These are phyloP conservation scores for Diarsia mendica DNA, from an alignment of 2,888 invertebrate species.

Conservation along the genomic window DNA sequence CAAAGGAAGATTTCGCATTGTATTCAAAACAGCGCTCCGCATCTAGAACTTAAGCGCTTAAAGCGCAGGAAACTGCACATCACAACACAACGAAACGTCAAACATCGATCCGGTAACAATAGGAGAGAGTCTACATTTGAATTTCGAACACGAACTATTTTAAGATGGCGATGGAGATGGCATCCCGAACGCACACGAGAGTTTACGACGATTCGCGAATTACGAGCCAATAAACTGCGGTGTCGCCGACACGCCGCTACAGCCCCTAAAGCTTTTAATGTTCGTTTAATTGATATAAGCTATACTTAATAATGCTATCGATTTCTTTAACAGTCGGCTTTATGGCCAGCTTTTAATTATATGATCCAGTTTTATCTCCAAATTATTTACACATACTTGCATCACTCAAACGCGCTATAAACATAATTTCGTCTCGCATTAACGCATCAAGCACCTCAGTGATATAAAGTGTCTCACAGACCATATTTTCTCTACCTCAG, in stretches of 20 bases:
- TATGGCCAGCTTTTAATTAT: conserved; percentile 65
- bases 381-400: conserved; percentile 60
- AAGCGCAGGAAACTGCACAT: conserved; percentile 70
- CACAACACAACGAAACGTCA: conserved; percentile 71
- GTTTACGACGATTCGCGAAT: conserved; percentile 83
- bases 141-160: conserved; percentile 80
- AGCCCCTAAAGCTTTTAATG: conserved; percentile 79
- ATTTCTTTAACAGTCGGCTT: conserved; percentile 64
- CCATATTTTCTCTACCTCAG: conserved; percentile 46
- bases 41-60: conserved; percentile 53
- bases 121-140: conserved; percentile 70
- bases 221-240: conserved; percentile 81
- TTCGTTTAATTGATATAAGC: conserved; percentile 80
- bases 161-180: conserved; percentile 71
- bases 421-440: conserved; percentile 46
- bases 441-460: conserved; percentile 36
- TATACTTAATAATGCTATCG: conserved; percentile 68
- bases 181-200: conserved; percentile 76
- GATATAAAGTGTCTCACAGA: conserved; percentile 34
- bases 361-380: conserved; percentile 56
- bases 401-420: conserved; percentile 48
- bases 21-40: conserved; percentile 56
- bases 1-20: conserved; percentile 55
- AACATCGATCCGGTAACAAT: conserved; percentile 72
- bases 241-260: conserved; percentile 78